Evolutionary conservation across 53 echinoderm and acorn worm genomes (phyloP).

Genomic region (Paelopatides confundens): DNA sequence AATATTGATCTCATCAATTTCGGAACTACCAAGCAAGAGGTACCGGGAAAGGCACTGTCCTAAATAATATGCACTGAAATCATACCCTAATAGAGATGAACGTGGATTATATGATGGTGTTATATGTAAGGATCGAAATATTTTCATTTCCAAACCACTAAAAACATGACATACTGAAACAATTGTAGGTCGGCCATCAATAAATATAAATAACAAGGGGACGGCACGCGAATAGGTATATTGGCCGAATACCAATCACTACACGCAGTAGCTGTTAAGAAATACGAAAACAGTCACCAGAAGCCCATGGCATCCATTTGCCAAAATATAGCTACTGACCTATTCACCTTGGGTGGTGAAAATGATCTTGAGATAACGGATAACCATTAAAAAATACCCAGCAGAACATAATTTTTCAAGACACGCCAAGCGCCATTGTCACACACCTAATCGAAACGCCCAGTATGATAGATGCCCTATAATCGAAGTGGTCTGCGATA

Average conservation of each 20-base stretch:
- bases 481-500: slow-evolving; percentile 65
- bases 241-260: background rate
- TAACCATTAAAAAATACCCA: slow-evolving; percentile 57
- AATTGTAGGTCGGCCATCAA: background rate
- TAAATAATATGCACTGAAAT: background rate
- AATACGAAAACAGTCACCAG: background rate
- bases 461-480: slow-evolving; percentile 51
- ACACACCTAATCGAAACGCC: background rate
- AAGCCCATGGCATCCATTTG: slow-evolving; percentile 21
- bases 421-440: slow-evolving; percentile 36
- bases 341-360: background rate
- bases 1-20: slow-evolving; percentile 65
- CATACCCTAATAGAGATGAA: background rate
- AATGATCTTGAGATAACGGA: slow-evolving; percentile 19
- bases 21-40: slow-evolving; percentile 1
- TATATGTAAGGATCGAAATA: background rate
- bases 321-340: slow-evolving; percentile 39
- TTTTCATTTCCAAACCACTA: background rate
- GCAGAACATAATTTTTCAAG: background rate
- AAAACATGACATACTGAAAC: background rate
- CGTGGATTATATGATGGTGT: background rate
- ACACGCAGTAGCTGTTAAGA: background rate
- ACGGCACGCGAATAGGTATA: background rate
- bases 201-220: background rate
- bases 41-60: background rate